Evolutionary conservation across 2,797 vertebrate species (phyloP), one percentile per base, ranked within the genome.

Genomic region (Lerista edwardsae): DNA sequence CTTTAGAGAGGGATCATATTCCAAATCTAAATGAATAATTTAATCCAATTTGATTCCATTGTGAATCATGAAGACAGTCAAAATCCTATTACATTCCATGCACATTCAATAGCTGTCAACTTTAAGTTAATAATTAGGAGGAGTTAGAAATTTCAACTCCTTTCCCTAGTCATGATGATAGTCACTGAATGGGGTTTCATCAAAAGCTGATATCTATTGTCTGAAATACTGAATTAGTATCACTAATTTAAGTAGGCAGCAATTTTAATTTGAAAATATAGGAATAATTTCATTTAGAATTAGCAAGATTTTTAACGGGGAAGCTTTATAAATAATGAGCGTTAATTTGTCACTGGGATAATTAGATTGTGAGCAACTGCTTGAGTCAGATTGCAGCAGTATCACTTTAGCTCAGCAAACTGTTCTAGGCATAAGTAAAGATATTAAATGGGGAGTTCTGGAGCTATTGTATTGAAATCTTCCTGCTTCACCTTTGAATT

Each of bases 181-280:
- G 14, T 41, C 86, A 87, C 21, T 71, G 65, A 75, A 41, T 65
- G 29, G 19, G 75, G 21, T 84, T 25, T 83, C 82, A 88, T 61
- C 55, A 88, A 94, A 93, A 74, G 25, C 7, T 79, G 65, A 86
- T 89, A 83, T 72, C 36, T 75, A 61, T 39, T 89, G 79, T 86
- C 29, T 72, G 88, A 91, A 85, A 85, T 64, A 88, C 10, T 82
- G 39, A 79, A 75, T 87, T 91, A 87, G 85, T 94, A 90, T 84
- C 34, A 91, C 72, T 75, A 91, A 90, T 81, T 90, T 76, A 74
- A 79, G 25, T 36, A 78, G 65, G 87, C 29, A 64, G 23, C 59
- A 55, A 86, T 55, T 88, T 89, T 6, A 84, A 41, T 75, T 87
- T 71, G 76, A 84, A 88, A 91, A 90, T 76, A 36, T 44, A 80